Conservation (phyloP, 2,797 vertebrate species). For the Sorex maritimensis region DNA sequence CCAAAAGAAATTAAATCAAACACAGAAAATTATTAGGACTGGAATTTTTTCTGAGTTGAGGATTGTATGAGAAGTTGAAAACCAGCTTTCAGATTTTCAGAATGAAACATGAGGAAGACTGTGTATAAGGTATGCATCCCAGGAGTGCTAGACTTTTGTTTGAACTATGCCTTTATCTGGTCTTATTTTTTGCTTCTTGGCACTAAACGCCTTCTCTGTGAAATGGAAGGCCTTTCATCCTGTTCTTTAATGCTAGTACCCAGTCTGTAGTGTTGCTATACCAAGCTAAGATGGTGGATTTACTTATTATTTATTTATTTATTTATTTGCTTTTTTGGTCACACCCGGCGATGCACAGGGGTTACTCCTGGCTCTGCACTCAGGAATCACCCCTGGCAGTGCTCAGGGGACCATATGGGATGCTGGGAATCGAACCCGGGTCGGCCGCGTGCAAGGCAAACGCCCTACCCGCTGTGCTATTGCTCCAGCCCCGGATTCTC, state of each 20-base stretch:
- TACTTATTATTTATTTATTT: no score
- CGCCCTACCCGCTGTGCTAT: no score
- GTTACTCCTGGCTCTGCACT: no score
- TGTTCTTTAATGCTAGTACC: background rate
- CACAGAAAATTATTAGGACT: background rate
- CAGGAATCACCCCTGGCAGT: no score
- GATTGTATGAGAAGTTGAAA: background rate
- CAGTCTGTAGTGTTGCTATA: background rate
- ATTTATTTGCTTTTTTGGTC: no score
- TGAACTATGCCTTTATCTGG: background rate
- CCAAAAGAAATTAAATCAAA: background rate
- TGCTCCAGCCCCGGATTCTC: background rate
- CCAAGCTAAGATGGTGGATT: background rate
- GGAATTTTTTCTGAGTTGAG: background rate
- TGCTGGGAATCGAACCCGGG: no score
- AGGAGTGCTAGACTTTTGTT: background rate
- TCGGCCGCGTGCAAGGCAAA: no score
- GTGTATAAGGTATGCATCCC: fast-evolving
- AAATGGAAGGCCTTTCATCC: background rate
- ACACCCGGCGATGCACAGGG: no score
- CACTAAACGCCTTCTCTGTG: background rate
- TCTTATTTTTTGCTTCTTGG: background rate
- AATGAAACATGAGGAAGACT: background rate
- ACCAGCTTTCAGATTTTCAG: background rate
- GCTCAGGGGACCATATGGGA: no score